Percentiles rank a stretch among this genome's conserved stretches.
Evolutionary conservation across 2,888 invertebrate species (phyloP).

Genomic region (Tenthredo livida): DNA sequence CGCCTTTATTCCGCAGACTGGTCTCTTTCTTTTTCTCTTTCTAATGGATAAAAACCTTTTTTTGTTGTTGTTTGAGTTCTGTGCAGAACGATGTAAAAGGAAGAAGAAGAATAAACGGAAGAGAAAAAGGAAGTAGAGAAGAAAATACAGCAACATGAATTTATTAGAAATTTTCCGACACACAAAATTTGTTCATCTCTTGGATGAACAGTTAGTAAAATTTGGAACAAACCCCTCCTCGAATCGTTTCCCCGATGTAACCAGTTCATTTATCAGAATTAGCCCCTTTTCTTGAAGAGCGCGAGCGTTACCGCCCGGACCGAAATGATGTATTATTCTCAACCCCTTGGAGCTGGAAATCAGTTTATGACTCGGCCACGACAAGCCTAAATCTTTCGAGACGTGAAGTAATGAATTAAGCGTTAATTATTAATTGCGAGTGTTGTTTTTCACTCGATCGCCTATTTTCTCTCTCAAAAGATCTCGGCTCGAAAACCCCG

Average conservation of each 20-base stretch:
- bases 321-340: conserved; percentile 32
- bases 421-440: neutral
- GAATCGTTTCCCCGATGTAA: neutral
- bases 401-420: neutral
- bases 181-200: neutral
- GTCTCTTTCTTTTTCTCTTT: neutral
- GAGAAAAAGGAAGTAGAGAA: too few species aligned
- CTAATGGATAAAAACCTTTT: neutral
- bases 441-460: neutral
- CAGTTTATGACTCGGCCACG: neutral
- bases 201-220: neutral
- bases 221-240: neutral
- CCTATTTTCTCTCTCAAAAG: neutral
- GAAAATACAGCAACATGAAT: neutral
- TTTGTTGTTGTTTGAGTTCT: neutral
- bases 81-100: neutral
- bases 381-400: neutral
- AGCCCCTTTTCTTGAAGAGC: neutral
- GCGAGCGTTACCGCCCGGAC: neutral
- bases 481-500: neutral
- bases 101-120: neutral
- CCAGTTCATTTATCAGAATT: conserved; percentile 17
- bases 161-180: neutral
- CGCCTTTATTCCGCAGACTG: conserved; percentile 22
- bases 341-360: conserved; percentile 16